Percentiles rank a stretch among this genome's conserved stretches.
phyloP scores from a whole-genome alignment of 2,113 vertebrate species.

The Austrofundulus limnaeus region DNA sequence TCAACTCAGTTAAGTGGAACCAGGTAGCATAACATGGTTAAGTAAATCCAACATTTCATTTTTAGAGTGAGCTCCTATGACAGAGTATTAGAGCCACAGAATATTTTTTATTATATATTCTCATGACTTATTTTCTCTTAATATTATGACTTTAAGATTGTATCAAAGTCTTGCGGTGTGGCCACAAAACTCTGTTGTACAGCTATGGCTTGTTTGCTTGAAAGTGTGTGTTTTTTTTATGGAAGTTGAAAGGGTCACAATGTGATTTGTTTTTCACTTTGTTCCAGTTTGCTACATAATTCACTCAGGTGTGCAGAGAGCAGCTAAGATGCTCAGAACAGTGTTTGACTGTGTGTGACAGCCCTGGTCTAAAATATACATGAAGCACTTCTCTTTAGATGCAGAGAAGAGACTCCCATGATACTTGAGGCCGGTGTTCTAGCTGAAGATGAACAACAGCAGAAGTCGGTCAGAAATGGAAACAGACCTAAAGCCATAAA shows the following conservation, averaged over 20 bases:
- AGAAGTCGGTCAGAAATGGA: conserved; percentile 39
- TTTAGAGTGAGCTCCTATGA: too few relatives aligned
- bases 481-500: conserved; percentile 12
- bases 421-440: conserved; percentile 45
- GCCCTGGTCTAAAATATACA: conserved; percentile 75
- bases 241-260: conserved; percentile 56
- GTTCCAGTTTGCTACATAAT: conserved; percentile 77
- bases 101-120: too few relatives aligned
- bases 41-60: too few relatives aligned
- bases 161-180: too few relatives aligned
- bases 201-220: conserved; percentile 24
- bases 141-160: conserved; percentile 26
- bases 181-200: conserved; percentile 12
- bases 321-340: conserved; percentile 65
- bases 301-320: conserved; percentile 77
- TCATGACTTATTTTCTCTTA: too few relatives aligned
- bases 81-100: too few relatives aligned
- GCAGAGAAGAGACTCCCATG: conserved; percentile 61
- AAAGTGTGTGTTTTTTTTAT: conserved; percentile 34
- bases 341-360: conserved; percentile 70
- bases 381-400: conserved; percentile 67
- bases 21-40: too few relatives aligned
- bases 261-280: conserved; percentile 76
- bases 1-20: too few relatives aligned
- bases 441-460: conserved; percentile 17